phyloP scores from a whole-genome alignment of 2,797 vertebrate species.

The Coendou prehensilis region DNA sequence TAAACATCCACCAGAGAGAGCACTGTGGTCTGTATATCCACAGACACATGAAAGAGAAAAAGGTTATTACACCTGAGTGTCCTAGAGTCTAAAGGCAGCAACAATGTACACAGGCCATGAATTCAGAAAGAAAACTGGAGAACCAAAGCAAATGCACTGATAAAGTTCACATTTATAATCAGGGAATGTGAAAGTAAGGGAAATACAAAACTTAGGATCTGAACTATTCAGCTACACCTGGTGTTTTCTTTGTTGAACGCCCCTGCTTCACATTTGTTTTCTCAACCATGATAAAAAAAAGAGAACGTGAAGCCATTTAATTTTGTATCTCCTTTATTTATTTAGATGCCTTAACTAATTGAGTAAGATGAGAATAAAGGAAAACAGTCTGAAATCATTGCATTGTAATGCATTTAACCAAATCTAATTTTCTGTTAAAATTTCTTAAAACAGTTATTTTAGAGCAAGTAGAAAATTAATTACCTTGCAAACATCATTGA shows the following conservation, averaged over 20 bases:
- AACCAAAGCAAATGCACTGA: background rate
- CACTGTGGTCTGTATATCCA: background rate
- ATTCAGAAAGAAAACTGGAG: background rate
- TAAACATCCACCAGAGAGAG: background rate
- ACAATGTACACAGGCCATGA: background rate
- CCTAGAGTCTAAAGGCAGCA: background rate
- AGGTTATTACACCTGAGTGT: background rate
- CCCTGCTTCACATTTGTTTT: background rate
- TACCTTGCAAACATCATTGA: conserved; percentile 7
- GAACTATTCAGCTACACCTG: background rate
- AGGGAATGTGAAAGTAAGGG: background rate
- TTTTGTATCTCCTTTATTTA: background rate
- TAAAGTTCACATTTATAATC: background rate
- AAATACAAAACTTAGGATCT: background rate
- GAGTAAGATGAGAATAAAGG: background rate
- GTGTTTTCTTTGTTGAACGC: background rate
- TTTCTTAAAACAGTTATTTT: conserved; percentile 32
- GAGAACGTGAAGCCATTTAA: background rate
- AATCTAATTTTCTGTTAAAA: conserved; percentile 18
- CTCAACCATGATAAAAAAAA: conserved; percentile 20
- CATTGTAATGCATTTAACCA: conserved; percentile 33
- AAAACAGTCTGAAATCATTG: conserved; percentile 2
- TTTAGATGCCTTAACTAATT: background rate
- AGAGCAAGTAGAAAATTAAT: conserved; percentile 37
- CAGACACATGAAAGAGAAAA: background rate